phyloP scores from a whole-genome alignment of 2,113 vertebrate species.

The Aptenodytes patagonicus region DNA sequence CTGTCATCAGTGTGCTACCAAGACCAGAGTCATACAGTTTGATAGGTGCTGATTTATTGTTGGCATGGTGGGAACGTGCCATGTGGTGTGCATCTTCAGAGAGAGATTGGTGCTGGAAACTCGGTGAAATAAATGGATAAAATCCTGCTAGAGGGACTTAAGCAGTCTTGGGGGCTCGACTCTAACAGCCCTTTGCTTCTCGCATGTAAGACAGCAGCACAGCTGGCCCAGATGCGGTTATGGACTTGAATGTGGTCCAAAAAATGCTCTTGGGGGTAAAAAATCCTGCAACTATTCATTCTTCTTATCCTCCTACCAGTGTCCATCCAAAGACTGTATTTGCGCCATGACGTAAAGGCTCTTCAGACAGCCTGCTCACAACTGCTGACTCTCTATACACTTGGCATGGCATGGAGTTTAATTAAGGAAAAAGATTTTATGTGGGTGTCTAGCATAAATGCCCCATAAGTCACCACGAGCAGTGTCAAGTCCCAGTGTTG shows the following conservation, averaged over 20 bases:
- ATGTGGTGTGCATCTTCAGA: not conserved
- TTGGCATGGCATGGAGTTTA: not conserved
- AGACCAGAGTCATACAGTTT: not conserved
- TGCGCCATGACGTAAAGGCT: not conserved
- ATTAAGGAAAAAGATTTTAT: too few species aligned
- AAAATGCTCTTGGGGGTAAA: not conserved
- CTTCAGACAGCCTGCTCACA: not conserved
- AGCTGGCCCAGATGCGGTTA: not conserved
- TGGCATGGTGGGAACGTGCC: slow-evolving; percentile 39
- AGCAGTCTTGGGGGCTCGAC: slow-evolving; percentile 28
- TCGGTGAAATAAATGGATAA: slow-evolving; percentile 70
- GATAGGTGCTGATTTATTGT: slow-evolving; percentile 64
- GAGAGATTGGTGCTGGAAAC: slow-evolving; percentile 68
- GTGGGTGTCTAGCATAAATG: not conserved
- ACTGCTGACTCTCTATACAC: not conserved
- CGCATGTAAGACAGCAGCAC: not conserved
- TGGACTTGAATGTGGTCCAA: not conserved
- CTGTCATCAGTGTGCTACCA: not conserved
- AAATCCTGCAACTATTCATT: not conserved
- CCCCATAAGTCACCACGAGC: rapidly evolving
- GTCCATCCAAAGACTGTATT: not conserved
- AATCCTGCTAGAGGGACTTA: slow-evolving; percentile 24
- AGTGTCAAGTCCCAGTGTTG: not conserved
- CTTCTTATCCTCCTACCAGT: not conserved
- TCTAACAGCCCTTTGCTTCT: slow-evolving; percentile 48